phyloP scores from a whole-genome alignment of 2,888 invertebrate genomes.

The Oscheius sp. region DNA sequence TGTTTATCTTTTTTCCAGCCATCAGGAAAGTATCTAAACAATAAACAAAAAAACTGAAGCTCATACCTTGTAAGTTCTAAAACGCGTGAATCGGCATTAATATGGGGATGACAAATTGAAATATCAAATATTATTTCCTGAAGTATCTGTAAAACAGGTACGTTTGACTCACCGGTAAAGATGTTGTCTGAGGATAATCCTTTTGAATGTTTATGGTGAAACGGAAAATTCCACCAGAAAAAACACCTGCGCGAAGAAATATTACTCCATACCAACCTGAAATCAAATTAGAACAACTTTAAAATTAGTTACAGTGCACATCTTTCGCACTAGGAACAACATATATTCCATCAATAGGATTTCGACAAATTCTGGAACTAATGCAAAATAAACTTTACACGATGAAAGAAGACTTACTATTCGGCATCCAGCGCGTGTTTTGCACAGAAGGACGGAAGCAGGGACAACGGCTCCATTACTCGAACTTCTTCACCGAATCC shows the following conservation, averaged over 20 bases:
- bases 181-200: slow-evolving; percentile 84
- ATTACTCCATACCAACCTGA: slow-evolving; percentile 91
- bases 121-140: slow-evolving; percentile 47
- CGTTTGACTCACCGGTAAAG: slow-evolving; percentile 78
- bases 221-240: slow-evolving; percentile 89
- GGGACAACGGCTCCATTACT: background rate
- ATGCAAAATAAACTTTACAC: background rate
- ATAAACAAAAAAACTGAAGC: background rate
- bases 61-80: slow-evolving; percentile 45
- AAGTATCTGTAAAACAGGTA: slow-evolving; percentile 11
- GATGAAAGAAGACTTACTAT: slow-evolving; percentile 36
- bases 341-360: slow-evolving; percentile 52
- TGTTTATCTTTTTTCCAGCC: slow-evolving; percentile 64
- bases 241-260: slow-evolving; percentile 88
- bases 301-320: slow-evolving; percentile 31
- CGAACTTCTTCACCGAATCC: slow-evolving; percentile 35
- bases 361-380: slow-evolving; percentile 48
- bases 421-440: slow-evolving; percentile 39
- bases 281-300: no score
- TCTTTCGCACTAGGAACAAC: slow-evolving; percentile 41
- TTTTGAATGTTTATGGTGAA: slow-evolving; percentile 88
- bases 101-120: slow-evolving; percentile 57
- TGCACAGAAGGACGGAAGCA: background rate
- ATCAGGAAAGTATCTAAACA: slow-evolving; percentile 58
- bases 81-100: slow-evolving; percentile 40